Conservation (phyloP, 2,888 invertebrate genomes). For the Lasioglossum vierecki region DNA sequence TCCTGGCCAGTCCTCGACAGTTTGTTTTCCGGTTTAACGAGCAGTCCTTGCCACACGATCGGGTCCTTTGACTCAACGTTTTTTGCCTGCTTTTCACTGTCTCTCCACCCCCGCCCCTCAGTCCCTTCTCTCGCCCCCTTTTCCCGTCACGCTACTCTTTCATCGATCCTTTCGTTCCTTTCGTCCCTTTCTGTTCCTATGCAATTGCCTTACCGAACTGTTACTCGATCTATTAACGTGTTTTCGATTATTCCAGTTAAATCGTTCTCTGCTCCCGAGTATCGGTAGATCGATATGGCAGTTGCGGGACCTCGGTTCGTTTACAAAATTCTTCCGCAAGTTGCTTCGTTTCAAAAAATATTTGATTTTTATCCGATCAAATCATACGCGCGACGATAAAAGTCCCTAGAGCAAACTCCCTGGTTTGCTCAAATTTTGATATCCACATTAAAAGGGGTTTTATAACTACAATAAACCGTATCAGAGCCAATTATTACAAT, state of each 20-base stretch:
- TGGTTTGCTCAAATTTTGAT: too few species aligned
- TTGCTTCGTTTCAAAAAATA: not conserved
- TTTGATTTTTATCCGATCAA: not conserved
- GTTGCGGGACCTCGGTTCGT: not conserved
- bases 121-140: not conserved
- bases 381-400: not conserved
- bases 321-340: not conserved
- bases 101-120: slow-evolving; percentile 21
- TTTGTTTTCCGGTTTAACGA: slow-evolving; percentile 74
- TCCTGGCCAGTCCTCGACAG: slow-evolving; percentile 53
- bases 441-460: too few species aligned
- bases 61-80: slow-evolving; percentile 66
- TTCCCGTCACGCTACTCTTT: slow-evolving; percentile 5
- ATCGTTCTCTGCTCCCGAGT: not conserved
- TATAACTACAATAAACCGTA: too few species aligned
- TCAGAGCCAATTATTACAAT: too few species aligned
- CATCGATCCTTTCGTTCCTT: slow-evolving; percentile 27
- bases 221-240: slow-evolving; percentile 37
- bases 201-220: slow-evolving; percentile 58
- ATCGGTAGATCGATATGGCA: not conserved
- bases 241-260: slow-evolving; percentile 41
- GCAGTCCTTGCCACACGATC: slow-evolving; percentile 70
- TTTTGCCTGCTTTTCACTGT: slow-evolving; percentile 41
- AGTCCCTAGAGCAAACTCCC: too few species aligned
- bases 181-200: slow-evolving; percentile 39